Percentiles rank a stretch among this genome's conserved stretches.
Conservation (phyloP, 2,113 vertebrate genomes). For the Anser brachyrhynchus region DNA sequence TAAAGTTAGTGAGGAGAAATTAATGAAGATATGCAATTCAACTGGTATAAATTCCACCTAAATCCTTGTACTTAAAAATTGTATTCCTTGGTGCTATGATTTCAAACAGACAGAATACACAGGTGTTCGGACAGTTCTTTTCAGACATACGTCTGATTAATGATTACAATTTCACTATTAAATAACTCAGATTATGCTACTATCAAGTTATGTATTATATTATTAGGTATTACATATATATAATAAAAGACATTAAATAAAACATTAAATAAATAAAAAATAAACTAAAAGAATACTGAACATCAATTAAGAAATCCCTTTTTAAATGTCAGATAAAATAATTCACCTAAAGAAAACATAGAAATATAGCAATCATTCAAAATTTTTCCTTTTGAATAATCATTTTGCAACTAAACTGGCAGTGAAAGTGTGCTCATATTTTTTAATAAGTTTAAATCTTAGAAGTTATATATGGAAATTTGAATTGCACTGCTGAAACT, state of each 20-base stretch:
- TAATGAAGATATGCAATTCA: neutral
- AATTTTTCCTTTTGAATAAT: neutral
- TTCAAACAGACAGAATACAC: neutral
- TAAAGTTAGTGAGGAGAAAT: neutral
- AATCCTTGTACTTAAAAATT: neutral
- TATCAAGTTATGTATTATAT: neutral
- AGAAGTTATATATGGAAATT: neutral
- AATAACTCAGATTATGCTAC: neutral
- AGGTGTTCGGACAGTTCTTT: neutral
- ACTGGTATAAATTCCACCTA: neutral
- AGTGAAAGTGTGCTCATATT: neutral
- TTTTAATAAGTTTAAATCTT: neutral
- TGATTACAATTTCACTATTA: neutral
- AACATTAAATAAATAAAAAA: neutral
- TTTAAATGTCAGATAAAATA: neutral
- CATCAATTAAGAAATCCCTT: neutral
- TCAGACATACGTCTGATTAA: neutral
- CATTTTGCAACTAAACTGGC: neutral
- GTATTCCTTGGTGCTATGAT: neutral
- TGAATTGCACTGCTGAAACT: neutral
- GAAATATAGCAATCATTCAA: accelerated
- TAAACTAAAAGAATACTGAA: neutral
- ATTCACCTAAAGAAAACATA: neutral
- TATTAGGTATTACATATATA: neutral
- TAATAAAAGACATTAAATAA: neutral